Base-by-base conservation (phyloP, 30 jellyfish, hydroid and myxozoan species). In the Phacellophora camtschatica region DNA sequence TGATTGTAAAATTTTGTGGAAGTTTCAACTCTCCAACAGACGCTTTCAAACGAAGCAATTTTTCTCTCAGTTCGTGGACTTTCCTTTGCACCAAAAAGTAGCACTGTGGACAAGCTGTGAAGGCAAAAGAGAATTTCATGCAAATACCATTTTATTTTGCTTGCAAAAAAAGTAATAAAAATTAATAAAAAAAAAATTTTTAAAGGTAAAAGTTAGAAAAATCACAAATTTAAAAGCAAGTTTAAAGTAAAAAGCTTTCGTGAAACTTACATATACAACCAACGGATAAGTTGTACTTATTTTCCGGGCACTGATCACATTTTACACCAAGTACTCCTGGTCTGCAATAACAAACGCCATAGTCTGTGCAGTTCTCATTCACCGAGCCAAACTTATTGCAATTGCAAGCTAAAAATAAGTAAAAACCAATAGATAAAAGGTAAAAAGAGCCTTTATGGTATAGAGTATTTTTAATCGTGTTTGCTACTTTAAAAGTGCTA, bases 251-350 rank as follows among this genome's bases (percentile, higher is more conserved):
- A 56, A 18, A 5, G 12, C 20, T n/a, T n/a, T n/a, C n/a, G n/a
- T n/a, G n/a, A 4, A 12, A 75, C 96, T 77, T 85, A 92, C 98
- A 85, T 2, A 85, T 92, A 65, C 98, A 92, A 3, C 98, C 98
- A 25, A 72, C 89, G 0, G 98, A 85, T 8, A 92, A 90, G 51
- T 92, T 92, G 85, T 70, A 92, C 36, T 88, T 92, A 48, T 92
- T 92, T 61, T 92, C 97, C 0, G 96, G 98, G 58, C 98, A 92
- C 62, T 84, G 88, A 67, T 92, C 98, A 65, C 98, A 92, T 28
- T 92, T 92, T n/a, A 72, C 88, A 34, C 98, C 98, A 46, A 92
- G 95, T 18, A 92, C 98, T 18, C 98, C 98, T 4, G 98, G 96
- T 59, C 83, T 69, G 50, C 98, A 92, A 12, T 33, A 70, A 66